Evolutionary conservation across 1,140 invertebrate species (phyloP).

Genomic region (Euwallacea similis): DNA sequence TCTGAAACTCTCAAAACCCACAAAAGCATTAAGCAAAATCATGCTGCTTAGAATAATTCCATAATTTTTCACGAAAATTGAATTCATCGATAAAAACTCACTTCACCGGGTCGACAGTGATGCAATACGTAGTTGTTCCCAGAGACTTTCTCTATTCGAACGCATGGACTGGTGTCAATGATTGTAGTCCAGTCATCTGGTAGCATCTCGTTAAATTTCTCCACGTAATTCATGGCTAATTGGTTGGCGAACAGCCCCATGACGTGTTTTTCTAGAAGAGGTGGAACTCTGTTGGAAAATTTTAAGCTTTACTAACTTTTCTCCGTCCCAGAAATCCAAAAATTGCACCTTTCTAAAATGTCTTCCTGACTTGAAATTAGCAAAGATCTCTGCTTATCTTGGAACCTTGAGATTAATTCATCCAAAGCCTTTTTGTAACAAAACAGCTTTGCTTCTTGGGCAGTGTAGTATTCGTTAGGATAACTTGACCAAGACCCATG

Average conservation of each 20-base stretch:
- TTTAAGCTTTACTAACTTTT: neutral
- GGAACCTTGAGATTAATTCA: conserved; percentile 51
- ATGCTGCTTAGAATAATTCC: neutral
- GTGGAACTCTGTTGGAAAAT: conserved; percentile 27
- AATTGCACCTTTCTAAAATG: conserved; percentile 49
- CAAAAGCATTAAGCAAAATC: neutral
- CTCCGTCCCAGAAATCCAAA: neutral
- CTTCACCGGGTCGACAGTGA: conserved; percentile 47
- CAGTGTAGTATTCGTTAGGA: conserved; percentile 59
- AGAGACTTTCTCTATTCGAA: conserved; percentile 40
- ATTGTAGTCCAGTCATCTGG: conserved; percentile 50
- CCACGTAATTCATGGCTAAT: conserved; percentile 47
- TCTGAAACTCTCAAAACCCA: neutral
- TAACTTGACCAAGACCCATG: conserved; percentile 59
- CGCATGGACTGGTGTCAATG: conserved; percentile 43
- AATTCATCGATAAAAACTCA: conserved; percentile 42
- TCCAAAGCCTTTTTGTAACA: conserved; percentile 59
- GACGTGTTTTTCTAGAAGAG: conserved; percentile 41
- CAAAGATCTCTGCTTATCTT: conserved; percentile 36
- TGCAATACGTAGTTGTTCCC: conserved; percentile 40
- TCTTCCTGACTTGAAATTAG: conserved; percentile 45
- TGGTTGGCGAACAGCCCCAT: conserved; percentile 48
- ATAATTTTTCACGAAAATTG: neutral
- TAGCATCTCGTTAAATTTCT: conserved; percentile 47
- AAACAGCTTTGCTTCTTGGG: conserved; percentile 57